A percentile compares a stretch with the other conserved stretches of the same genome.
Evolutionary conservation across 2,113 vertebrate species (phyloP).

Genomic region (Colossoma macropomum): DNA sequence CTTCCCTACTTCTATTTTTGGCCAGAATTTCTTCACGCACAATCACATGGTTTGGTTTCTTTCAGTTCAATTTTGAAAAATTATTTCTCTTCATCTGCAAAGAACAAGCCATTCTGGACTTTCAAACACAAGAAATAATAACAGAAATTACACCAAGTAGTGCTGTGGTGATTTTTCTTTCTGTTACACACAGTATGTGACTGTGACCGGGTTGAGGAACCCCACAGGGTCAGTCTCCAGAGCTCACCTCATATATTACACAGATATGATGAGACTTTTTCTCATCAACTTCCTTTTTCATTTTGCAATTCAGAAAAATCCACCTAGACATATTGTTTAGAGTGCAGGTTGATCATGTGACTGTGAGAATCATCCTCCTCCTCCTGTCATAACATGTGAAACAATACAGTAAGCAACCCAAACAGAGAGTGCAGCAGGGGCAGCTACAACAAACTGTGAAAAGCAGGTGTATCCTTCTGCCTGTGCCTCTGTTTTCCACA

Average conservation of each 20-base stretch:
- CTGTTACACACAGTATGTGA: not conserved
- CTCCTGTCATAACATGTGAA: not conserved
- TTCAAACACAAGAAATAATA: not conserved
- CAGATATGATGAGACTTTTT: too few relatives aligned
- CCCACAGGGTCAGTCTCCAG: not conserved
- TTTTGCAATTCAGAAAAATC: too few relatives aligned
- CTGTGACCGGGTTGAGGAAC: not conserved
- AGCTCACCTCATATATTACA: not conserved
- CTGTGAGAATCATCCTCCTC: too few relatives aligned
- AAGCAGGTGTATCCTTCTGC: conserved; percentile 23
- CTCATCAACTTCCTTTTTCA: too few relatives aligned
- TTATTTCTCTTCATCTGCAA: not conserved
- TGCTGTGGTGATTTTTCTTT: not conserved
- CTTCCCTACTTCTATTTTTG: conserved; percentile 69
- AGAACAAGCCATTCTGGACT: not conserved
- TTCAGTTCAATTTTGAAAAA: not conserved
- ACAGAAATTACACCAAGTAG: not conserved
- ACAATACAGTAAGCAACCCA: too few relatives aligned
- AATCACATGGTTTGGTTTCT: not conserved
- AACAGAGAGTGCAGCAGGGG: too few relatives aligned
- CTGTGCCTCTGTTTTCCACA: conserved; percentile 26
- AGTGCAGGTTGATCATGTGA: not conserved
- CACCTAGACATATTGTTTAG: not conserved
- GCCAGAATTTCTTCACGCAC: not conserved
- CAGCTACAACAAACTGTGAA: not conserved